Base-by-base conservation (phyloP, 2,797 vertebrate genomes). In the Octomys mimax region DNA sequence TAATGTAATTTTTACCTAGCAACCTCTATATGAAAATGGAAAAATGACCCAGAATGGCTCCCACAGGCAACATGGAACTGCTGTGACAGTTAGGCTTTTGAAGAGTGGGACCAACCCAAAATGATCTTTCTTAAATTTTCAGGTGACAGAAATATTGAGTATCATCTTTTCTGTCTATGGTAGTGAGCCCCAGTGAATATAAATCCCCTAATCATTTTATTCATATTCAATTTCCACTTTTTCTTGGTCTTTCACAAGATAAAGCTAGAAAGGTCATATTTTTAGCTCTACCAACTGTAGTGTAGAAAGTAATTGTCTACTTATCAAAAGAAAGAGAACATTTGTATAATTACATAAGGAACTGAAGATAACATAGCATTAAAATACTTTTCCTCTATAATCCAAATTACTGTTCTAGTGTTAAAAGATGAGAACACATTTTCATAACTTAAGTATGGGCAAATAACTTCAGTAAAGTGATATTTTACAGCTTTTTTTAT, bases 1-100 rank as follows among this genome's bases (percentile, higher is more conserved):
- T 88, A 75, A 54, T 89, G 11, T 10, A n/a, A 95, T 94, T 96
- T 94, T 46, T 73, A 75, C 13, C 9, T 66, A 33, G 78, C 59
- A 21, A 33, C 19, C 16, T 95, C 62, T 78, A 66, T 5, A 18
- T 19, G 13, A 70, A 42, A 39, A 85, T 14, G 57, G 22, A 1
- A 36, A 78, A n/a, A n/a, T 42, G 70, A 59, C 9, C 12, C 22
- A 49, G 94, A 70, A 11, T 85, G 6, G 6, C 36, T 28, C 11
- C 36, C 6, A 26, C 0, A 1, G 1, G 6, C 13, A 77, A 52
- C 75, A 52, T 36, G 83, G 46, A 79, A 78, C 42, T 85, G 36
- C 21, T 39, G n/a, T 24, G 46, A 22, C 4, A 66, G 16, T 68
- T 49, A 39, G 2, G 11, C 36, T 78, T 82, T 70, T 71, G 59